These are phyloP conservation scores for Dasypogon diadema DNA, from an alignment of 2,888 invertebrate species.

Conservation along the genomic window DNA sequence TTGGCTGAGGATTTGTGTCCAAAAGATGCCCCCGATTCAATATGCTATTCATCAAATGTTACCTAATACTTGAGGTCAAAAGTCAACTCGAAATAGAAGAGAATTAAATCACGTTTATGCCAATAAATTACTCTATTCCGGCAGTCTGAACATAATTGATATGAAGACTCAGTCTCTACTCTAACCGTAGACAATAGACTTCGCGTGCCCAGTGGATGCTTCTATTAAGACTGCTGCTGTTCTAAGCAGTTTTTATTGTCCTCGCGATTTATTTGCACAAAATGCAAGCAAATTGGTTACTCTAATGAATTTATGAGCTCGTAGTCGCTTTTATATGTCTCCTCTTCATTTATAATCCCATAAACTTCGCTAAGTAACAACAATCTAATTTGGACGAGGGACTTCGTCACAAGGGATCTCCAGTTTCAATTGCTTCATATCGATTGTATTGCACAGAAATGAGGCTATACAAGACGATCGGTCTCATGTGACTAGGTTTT, in stretches of 20 bases:
- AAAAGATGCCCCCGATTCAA: too few species aligned
- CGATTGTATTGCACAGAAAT: not conserved
- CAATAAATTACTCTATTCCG: constrained; percentile 7
- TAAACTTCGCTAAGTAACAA: not conserved
- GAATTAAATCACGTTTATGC: not conserved
- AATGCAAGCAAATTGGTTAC: constrained; percentile 27
- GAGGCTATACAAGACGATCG: not conserved
- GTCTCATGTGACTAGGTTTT: constrained; percentile 5
- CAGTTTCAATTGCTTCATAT: not conserved
- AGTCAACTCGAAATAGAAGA: not conserved
- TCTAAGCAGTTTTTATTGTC: not conserved
- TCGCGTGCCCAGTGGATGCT: not conserved
- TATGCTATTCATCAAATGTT: too few species aligned
- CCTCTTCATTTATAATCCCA: not conserved
- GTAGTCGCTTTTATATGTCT: not conserved
- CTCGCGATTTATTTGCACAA: constrained; percentile 33
- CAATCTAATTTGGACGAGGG: not conserved
- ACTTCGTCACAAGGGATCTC: not conserved
- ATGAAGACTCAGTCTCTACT: not conserved
- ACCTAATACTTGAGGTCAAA: not conserved
- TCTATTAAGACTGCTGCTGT: not conserved
- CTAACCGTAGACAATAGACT: not conserved
- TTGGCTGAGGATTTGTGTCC: too few species aligned
- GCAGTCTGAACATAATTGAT: not conserved
- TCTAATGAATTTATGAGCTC: constrained; percentile 18